Base-by-base conservation (phyloP, 2,888 invertebrate species). In the Amphimallon solstitiale region DNA sequence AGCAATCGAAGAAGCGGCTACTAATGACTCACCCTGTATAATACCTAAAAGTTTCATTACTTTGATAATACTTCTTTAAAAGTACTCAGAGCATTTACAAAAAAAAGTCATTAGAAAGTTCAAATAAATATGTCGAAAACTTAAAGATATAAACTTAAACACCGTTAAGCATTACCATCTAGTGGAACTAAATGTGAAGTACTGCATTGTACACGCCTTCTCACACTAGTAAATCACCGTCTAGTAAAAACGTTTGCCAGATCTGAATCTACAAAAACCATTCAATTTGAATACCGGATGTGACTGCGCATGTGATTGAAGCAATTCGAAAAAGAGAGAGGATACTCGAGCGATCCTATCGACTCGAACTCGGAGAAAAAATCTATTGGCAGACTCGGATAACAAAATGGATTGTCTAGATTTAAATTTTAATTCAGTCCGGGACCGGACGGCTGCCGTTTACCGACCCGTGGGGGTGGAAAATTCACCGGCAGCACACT, bases 251-350 rank as follows among this genome's bases (percentile, higher is more conserved):
- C 61, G 66, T 17, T 59, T 43, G 45, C n/a, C n/a, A 66, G 75
- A 80, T 81, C 79, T 78, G 76, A 76, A 78, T 77, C 77, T 72
- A 73, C 76, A 73, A 75, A n/a, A 77, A 76, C 79, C 80, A 75
- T 82, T 82, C 80, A 80, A 82, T 82, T 82, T 81, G 82, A 81
- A 81, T 81, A 79, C 81, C 79, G 80, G 80, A 81, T 76, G 82
- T 80, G 80, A 81, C 80, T n/a, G 80, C 80, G 78, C 79, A 79
- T 79, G 80, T 76, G 81, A 81, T 81, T 79, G 74, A 71, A 70
- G 71, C 72, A 72, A 74, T 74, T 80, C 80, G 77, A 37, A 52
- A 29, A 29, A 29, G 29, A 38, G 38, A 12, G 54, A 17, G 38
- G n/a, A n/a, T n/a, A n/a, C n/a, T 21, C 38, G 48, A 29, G 51